phyloP scores from a whole-genome alignment of 2,888 invertebrate species.

The Priocnemis perturbator region DNA sequence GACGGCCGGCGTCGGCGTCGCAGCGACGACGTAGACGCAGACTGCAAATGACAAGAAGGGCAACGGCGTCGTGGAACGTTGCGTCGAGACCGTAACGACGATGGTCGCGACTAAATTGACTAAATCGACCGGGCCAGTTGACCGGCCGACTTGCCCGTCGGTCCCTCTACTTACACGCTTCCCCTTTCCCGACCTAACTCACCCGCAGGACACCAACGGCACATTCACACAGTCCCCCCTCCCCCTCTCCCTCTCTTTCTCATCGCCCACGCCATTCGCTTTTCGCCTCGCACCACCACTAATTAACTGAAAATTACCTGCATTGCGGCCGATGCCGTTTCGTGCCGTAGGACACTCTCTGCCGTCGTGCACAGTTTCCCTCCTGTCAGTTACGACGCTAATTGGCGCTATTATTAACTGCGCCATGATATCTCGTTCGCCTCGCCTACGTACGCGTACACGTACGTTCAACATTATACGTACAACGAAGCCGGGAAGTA shows the following conservation, averaged over 20 bases:
- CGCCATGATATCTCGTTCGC: constrained; percentile 17
- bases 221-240: background rate
- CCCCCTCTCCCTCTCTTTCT: background rate
- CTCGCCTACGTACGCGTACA: background rate
- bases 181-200: too few relatives aligned
- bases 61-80: too few relatives aligned
- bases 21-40: too few relatives aligned
- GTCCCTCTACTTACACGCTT: too few relatives aligned
- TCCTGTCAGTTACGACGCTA: constrained; percentile 39
- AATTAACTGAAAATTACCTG: constrained; percentile 67
- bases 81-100: background rate
- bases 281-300: constrained; percentile 30
- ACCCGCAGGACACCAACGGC: too few relatives aligned
- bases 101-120: background rate
- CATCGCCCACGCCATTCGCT: constrained; percentile 5
- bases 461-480: background rate
- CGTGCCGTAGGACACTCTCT: constrained; percentile 7
- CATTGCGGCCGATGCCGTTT: constrained; percentile 43
- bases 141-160: too few relatives aligned
- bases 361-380: constrained; percentile 23
- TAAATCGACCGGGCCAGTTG: background rate
- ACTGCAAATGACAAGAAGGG: too few relatives aligned
- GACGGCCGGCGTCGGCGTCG: too few relatives aligned
- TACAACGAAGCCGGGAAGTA: too few relatives aligned
- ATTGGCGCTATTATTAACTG: constrained; percentile 57